phyloP scores from a whole-genome alignment of 2,113 vertebrate species.

The Melanerpes formicivorus region DNA sequence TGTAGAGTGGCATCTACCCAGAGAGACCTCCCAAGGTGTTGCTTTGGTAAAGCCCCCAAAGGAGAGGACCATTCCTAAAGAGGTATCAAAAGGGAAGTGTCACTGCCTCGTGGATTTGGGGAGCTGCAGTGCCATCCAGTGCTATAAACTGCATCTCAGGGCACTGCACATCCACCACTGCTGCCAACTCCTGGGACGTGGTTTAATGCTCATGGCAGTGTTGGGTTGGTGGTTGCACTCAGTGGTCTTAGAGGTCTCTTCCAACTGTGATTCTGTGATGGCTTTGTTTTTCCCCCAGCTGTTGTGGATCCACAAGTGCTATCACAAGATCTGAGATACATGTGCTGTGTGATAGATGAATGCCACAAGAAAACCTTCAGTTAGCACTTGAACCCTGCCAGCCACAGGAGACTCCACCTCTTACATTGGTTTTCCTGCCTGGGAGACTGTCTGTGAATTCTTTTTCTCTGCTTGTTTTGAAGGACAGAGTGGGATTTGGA shows the following conservation, averaged over 20 bases:
- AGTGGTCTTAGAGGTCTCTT: too few species aligned
- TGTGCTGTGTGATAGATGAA: not conserved
- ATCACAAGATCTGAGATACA: not conserved
- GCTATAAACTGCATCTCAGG: not conserved
- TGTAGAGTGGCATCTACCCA: fast-evolving
- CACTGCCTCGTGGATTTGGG: not conserved
- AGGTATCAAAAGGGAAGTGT: not conserved
- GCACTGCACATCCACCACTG: not conserved
- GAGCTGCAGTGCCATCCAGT: not conserved
- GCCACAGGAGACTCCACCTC: not conserved
- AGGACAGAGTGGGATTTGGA: not conserved
- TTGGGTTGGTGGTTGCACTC: too few species aligned
- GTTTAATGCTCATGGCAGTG: too few species aligned
- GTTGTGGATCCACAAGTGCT: not conserved
- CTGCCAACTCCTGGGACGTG: not conserved
- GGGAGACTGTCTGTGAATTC: not conserved
- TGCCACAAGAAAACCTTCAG: not conserved
- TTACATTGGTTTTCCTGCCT: not conserved
- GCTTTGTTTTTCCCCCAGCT: not conserved
- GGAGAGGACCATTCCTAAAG: not conserved
- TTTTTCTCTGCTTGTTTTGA: not conserved
- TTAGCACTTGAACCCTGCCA: not conserved
- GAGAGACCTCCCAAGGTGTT: not conserved
- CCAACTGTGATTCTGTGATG: too few species aligned
- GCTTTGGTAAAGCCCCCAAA: not conserved